These are phyloP conservation scores for Echinometra lucunter DNA, from an alignment of 53 echinoderm and acorn worm genomes.

Conservation along the genomic window DNA sequence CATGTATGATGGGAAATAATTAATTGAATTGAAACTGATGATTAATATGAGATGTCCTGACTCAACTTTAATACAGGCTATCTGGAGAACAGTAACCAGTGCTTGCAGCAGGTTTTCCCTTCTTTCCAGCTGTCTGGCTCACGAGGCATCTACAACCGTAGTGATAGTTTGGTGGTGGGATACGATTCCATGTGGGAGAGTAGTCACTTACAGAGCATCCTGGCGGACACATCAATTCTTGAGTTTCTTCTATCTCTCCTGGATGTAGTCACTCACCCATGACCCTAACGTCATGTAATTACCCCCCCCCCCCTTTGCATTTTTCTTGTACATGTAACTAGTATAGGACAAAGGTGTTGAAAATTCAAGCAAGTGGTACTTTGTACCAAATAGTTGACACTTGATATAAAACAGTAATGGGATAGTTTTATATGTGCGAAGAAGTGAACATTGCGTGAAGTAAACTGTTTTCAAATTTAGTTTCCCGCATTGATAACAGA, in stretches of 20 bases:
- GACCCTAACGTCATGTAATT: not conserved
- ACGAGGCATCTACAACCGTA: constrained; percentile 49
- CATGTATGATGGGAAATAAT: no score
- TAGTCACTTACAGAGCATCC: constrained; percentile 38
- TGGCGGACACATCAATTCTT: not conserved
- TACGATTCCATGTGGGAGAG: constrained; percentile 59
- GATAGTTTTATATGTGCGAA: no score
- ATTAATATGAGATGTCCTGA: not conserved
- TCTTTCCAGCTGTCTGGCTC: not conserved
- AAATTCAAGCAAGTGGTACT: no score
- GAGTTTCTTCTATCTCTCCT: not conserved
- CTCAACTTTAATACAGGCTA: not conserved
- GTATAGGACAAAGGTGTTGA: no score
- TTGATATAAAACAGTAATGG: no score
- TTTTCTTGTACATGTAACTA: no score
- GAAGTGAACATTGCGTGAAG: no score
- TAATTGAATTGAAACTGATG: no score
- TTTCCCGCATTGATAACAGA: no score
- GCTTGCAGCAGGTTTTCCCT: constrained; percentile 55
- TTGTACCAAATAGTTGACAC: no score
- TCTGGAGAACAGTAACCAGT: constrained; percentile 35
- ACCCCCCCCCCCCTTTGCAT: no score
- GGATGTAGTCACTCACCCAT: not conserved
- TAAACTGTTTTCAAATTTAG: no score
- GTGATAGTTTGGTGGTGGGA: constrained; percentile 43